These are phyloP conservation scores for Mythimna impura DNA, from an alignment of 2,888 invertebrate species.

Conservation along the genomic window DNA sequence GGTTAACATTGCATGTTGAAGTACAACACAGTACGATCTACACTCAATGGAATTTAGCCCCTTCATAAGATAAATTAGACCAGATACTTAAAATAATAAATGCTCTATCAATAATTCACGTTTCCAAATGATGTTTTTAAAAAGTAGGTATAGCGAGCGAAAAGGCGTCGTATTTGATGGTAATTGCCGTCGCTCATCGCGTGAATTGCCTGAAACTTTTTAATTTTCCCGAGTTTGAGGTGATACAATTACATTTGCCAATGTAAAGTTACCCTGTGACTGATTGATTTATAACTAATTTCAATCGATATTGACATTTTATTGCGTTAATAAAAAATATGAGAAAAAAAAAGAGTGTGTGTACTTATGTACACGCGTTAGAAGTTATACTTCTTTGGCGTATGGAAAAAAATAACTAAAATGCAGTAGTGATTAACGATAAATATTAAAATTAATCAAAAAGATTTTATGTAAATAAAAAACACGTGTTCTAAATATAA, in stretches of 20 bases:
- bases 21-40: too few species aligned
- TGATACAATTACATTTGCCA: conserved; percentile 16
- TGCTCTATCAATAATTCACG: conserved; percentile 5
- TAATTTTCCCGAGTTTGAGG: conserved; percentile 28
- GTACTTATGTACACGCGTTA: too few species aligned
- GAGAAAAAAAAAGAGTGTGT: neutral
- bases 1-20: too few species aligned
- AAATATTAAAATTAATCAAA: too few species aligned
- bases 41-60: neutral
- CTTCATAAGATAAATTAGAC: neutral
- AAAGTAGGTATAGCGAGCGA: conserved; percentile 4
- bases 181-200: conserved; percentile 5
- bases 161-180: conserved; percentile 6
- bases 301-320: conserved; percentile 1
- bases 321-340: neutral
- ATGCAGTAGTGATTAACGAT: too few species aligned
- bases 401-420: too few species aligned
- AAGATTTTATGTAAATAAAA: too few species aligned
- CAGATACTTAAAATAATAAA: neutral
- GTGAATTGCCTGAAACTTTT: conserved; percentile 48
- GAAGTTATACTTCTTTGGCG: too few species aligned
- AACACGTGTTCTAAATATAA: too few species aligned
- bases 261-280: neutral
- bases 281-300: conserved; percentile 16
- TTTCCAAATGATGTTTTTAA: neutral